phyloP scores from a whole-genome alignment of 2,797 vertebrate genomes.

The Eleutherodactylus coqui region DNA sequence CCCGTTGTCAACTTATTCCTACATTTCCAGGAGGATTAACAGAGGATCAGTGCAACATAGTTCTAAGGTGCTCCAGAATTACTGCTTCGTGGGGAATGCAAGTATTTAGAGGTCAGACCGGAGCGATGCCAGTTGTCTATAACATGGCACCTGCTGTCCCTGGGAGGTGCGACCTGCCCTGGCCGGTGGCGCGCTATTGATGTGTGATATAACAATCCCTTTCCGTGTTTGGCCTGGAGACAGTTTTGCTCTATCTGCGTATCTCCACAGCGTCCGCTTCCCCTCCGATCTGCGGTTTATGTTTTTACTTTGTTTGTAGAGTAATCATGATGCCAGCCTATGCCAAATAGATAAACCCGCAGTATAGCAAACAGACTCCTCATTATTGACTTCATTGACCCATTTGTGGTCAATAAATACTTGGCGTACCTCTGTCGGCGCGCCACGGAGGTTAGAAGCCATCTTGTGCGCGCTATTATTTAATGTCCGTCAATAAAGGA shows the following conservation, averaged over 20 bases:
- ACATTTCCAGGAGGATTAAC: too few relatives aligned
- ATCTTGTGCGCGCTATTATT: not conserved
- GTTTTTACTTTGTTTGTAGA: not conserved
- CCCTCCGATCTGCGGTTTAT: not conserved
- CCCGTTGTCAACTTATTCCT: too few relatives aligned
- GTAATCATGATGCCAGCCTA: constrained; percentile 1
- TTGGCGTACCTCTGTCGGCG: not conserved
- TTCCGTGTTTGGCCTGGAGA: not conserved
- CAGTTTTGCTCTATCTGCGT: not conserved
- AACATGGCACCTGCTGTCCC: too few relatives aligned
- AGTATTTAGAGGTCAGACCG: too few relatives aligned
- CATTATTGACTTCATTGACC: constrained; percentile 28
- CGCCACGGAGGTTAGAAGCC: not conserved
- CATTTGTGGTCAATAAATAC: not conserved
- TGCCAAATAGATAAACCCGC: constrained; percentile 24
- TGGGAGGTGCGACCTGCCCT: too few relatives aligned
- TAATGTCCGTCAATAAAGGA: not conserved
- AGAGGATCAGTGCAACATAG: too few relatives aligned
- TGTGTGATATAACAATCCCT: too few relatives aligned
- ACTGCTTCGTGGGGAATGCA: too few relatives aligned
- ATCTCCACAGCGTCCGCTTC: not conserved
- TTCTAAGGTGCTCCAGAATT: too few relatives aligned
- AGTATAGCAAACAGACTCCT: constrained; percentile 28
- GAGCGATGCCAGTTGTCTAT: too few relatives aligned
- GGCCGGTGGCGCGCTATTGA: too few relatives aligned